A percentile compares a stretch with the other conserved stretches of the same genome.
Conservation (phyloP, 2,113 vertebrate species). For the Catharus fuscescens region DNA sequence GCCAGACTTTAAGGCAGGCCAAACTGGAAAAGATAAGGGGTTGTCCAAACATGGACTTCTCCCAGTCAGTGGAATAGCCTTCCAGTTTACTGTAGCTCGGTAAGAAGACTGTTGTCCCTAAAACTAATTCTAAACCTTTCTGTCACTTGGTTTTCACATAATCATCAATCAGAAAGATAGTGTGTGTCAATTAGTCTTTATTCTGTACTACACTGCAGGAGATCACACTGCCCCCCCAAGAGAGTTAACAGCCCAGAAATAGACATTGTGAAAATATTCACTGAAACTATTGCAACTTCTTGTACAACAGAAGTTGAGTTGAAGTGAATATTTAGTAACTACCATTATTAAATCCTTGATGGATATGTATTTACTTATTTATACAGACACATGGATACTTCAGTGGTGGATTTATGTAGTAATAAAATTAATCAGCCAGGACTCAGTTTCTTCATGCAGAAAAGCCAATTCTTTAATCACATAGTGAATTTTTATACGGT, state of each 20-base stretch:
- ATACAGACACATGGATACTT: neutral
- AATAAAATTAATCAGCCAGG: too few species aligned
- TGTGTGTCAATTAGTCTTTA: neutral
- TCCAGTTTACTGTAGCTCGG: neutral
- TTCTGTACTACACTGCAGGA: neutral
- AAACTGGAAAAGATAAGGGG: neutral
- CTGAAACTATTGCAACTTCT: neutral
- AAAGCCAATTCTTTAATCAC: too few species aligned
- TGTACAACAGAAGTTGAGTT: neutral
- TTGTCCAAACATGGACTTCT: neutral
- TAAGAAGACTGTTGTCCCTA: neutral
- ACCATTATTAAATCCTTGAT: neutral
- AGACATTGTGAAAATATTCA: neutral
- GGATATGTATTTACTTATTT: neutral
- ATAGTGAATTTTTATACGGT: too few species aligned
- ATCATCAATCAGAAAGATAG: neutral
- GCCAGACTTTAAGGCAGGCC: neutral
- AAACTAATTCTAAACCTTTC: neutral
- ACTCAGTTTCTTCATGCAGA: too few species aligned
- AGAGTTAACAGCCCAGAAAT: neutral
- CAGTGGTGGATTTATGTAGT: neutral
- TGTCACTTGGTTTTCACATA: neutral
- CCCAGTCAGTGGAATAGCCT: neutral
- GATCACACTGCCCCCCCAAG: neutral
- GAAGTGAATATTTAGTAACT: neutral